Base-by-base conservation (phyloP, 2,113 vertebrate species). In the Perca flavescens region DNA sequence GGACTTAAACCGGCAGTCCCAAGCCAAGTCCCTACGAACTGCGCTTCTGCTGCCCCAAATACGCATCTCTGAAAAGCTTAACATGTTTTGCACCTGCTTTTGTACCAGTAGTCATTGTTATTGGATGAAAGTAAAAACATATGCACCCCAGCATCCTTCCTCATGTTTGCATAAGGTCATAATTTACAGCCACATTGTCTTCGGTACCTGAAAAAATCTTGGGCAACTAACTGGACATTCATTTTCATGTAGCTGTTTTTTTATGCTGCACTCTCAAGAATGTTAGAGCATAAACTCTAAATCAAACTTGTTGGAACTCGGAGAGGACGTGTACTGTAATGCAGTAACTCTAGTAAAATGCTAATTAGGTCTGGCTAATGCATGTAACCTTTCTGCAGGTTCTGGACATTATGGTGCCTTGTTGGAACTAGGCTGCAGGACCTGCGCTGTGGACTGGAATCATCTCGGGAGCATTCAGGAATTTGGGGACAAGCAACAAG, bases 391-490 rank as follows among this genome's bases (percentile, higher is more conserved):
- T 49, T 79, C 10, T 31, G 28, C 82, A 93, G 92, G 90, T 83
- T 77, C 76, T 62, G 60, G 77, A 87, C 58, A 10, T 53, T 57
- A 52, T 71, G 73, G 67, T 88, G 74, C 81, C 77, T 75, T 65
- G 43, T 25, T 43, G n/a, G 72, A 76, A n/a, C 5, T 15, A 4
- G 16, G 57, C 71, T 65, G 58, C 86, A 82, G 82, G 57, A 76
- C 72, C 79, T 86, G 40, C 34, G 28, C 68, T 49, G 16, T 91
- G 88, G 86, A 92, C 89, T 84, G 75, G 77, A 91, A 81, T 66
- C 15, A 21, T 76, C 90, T 87, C 77, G 88, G 81, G 86, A 89
- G 82, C 58, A 62, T 88, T 82, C 7, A 28, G 71, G 57, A 82
- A 76, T 80, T 57, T 80, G 40, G 61, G 43, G 79, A 87, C 68